Evolutionary conservation across 2,113 vertebrate species (phyloP), one percentile per base, ranked within the genome.

Genomic region (Orycteropus afer): DNA sequence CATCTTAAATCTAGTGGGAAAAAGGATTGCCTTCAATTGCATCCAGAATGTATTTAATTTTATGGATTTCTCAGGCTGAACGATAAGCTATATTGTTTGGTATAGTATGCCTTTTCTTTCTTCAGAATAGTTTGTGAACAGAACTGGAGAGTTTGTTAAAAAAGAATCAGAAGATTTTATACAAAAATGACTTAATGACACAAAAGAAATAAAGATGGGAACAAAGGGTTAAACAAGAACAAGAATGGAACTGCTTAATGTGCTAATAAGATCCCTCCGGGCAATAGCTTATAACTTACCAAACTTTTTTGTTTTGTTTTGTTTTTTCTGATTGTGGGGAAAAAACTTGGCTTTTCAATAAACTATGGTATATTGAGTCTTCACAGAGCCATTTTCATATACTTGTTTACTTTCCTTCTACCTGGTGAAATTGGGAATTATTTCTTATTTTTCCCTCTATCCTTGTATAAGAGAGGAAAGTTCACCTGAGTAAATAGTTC

Each of bases 61-160:
- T 76, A 92, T 74, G 14, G 17, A 22, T 57, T 88, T 53, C 29
- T 95, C 47, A 45, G 23, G n/a, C 34, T 67, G 23, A 34, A 40
- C 51, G 86, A 47, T n/a, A 47, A 80, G 34, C 51, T 27, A 2
- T 65, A 10, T 37, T 73, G 55, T 80, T 89, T 87, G 40, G 45
- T 61, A 95, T 37, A 84, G 92, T 84, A 92, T 88, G 7, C 4
- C 17, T 89, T 86, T 79, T 67, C 23, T 92, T 76, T 90, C 61
- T 93, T 84, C 65, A 23, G 9, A 94, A 81, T 13, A 88, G 51
- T 78, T 59, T 53, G 3, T 53, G 92, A 80, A 93, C 42, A 84
- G 23, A 80, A 80, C 73, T 87, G 51, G 27, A 92, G n/a, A 40
- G 20, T 23, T 76, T 18, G 7, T 34, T 69, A 91, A 86, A 86